phyloP scores from a whole-genome alignment of 2,888 invertebrate species.

The Callimorpha dominula region DNA sequence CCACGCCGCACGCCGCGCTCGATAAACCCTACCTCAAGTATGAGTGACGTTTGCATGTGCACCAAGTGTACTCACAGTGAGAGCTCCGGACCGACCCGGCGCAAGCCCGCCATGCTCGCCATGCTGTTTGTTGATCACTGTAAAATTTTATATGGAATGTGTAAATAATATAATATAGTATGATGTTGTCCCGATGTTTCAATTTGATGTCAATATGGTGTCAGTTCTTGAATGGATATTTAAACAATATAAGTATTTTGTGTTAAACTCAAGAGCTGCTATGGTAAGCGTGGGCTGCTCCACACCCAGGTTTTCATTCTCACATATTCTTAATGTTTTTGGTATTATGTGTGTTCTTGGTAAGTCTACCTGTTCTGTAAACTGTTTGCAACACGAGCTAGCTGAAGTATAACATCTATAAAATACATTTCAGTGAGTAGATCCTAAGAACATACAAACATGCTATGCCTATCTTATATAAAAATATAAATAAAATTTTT shows the following conservation, averaged over 20 bases:
- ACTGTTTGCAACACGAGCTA: not conserved
- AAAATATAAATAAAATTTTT: not conserved
- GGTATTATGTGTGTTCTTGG: not conserved
- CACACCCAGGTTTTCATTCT: not conserved
- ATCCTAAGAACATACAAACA: not conserved
- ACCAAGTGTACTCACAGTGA: slow-evolving; percentile 25
- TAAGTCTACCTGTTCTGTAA: not conserved
- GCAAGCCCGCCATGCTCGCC: slow-evolving; percentile 42
- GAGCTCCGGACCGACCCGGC: slow-evolving; percentile 27
- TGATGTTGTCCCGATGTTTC: slow-evolving; percentile 57
- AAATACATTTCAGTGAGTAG: not conserved
- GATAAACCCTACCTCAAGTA: slow-evolving; percentile 84
- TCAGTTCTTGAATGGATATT: slow-evolving; percentile 23
- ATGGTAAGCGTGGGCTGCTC: not conserved
- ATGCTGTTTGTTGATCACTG: slow-evolving; percentile 72
- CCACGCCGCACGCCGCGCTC: slow-evolving; percentile 57
- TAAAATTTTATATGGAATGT: slow-evolving; percentile 81
- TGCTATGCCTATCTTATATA: not conserved
- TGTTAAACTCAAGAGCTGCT: not conserved
- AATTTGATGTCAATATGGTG: slow-evolving; percentile 24
- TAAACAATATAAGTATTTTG: not conserved
- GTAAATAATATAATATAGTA: slow-evolving; percentile 76
- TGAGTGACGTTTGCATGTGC: slow-evolving; percentile 66
- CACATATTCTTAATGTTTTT: not conserved
- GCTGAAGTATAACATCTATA: not conserved